Conservation (phyloP, 1,140 invertebrate genomes). For the Melipona quadrifasciata region DNA sequence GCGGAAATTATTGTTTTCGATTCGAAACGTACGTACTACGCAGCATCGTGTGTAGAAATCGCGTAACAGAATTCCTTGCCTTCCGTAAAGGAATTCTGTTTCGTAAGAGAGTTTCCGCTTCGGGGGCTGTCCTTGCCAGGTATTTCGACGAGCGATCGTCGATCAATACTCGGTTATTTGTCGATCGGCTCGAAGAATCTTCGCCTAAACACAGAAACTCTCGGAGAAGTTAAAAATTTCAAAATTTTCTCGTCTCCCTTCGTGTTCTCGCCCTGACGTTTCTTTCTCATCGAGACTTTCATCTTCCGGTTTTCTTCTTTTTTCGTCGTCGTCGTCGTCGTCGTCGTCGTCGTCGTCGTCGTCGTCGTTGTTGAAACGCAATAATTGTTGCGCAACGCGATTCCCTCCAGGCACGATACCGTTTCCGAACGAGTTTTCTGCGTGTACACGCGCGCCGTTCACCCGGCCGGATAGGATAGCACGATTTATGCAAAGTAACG, state of each 20-base stretch:
- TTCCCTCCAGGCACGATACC: background rate
- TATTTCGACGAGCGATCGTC: slow-evolving; percentile 9
- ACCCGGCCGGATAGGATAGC: background rate
- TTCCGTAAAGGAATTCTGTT: slow-evolving; percentile 38
- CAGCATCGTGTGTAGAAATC: slow-evolving; percentile 19
- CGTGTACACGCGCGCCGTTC: background rate
- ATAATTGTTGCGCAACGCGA: background rate
- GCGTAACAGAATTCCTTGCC: slow-evolving; percentile 33
- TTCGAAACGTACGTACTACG: slow-evolving; percentile 30
- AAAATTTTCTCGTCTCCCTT: background rate
- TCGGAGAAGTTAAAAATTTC: background rate
- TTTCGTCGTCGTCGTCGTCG: too few species aligned
- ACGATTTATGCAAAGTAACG: slow-evolving; percentile 17
- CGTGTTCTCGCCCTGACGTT: background rate
- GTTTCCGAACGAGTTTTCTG: background rate
- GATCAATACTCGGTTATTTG: slow-evolving; percentile 10
- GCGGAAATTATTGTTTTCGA: slow-evolving; percentile 59
- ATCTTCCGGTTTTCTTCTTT: background rate
- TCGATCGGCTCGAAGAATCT: background rate
- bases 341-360: background rate
- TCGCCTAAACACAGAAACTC: too few species aligned
- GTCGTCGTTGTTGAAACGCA: background rate
- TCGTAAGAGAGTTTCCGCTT: slow-evolving; percentile 42
- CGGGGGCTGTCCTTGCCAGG: slow-evolving; percentile 23
- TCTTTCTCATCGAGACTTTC: background rate